phyloP scores from a whole-genome alignment of 2,888 invertebrate genomes.

The Troilus luridus region DNA sequence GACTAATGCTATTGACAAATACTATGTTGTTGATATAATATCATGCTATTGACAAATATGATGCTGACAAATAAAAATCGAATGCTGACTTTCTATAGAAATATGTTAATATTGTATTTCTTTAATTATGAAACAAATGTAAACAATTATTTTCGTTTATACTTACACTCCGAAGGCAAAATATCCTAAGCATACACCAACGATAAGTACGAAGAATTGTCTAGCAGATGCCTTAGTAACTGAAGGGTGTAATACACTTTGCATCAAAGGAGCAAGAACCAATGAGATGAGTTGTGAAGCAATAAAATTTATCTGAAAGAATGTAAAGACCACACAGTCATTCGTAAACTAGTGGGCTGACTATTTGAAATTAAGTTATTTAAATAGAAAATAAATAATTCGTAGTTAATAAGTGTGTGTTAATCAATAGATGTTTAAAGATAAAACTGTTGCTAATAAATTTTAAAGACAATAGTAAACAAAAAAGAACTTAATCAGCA shows the following conservation, averaged over 20 bases:
- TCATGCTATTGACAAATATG: not conserved
- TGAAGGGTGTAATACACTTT: constrained; percentile 81
- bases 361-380: not conserved
- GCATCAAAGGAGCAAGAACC: constrained; percentile 83
- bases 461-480: not conserved
- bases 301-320: constrained; percentile 85
- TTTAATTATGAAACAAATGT: not conserved
- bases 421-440: not conserved
- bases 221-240: constrained; percentile 78
- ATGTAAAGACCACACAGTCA: not conserved
- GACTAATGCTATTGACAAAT: no score
- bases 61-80: not conserved
- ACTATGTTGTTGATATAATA: no score
- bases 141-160: not conserved
- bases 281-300: constrained; percentile 86
- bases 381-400: not conserved
- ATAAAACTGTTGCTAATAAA: not conserved
- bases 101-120: no score
- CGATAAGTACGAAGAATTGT: constrained; percentile 83
- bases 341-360: not conserved
- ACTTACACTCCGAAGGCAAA: constrained; percentile 91
- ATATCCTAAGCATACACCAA: constrained; percentile 86
- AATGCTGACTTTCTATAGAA: not conserved
- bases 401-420: not conserved
- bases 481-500: not conserved